Evolutionary conservation across 2,888 invertebrate genomes (phyloP).

Genomic region (Rhorus exstirpatorius): DNA sequence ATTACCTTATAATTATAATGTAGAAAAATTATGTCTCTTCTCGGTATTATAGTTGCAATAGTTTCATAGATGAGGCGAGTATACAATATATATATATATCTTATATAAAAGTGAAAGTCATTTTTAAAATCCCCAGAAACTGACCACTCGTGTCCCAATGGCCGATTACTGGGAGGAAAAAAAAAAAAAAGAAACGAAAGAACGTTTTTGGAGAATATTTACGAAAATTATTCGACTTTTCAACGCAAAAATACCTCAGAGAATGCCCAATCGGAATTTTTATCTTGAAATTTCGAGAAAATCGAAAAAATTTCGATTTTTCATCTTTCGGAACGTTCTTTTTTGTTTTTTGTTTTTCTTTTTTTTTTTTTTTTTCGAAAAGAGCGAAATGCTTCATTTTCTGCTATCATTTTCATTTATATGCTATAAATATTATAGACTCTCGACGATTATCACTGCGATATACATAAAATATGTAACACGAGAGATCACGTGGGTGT

Average conservation of each 20-base stretch:
- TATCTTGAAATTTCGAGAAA: too few relatives aligned
- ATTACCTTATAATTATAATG: conserved; percentile 62
- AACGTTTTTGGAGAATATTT: neutral
- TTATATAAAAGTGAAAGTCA: conserved; percentile 13
- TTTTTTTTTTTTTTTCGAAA: neutral
- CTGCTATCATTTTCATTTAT: conserved; percentile 4
- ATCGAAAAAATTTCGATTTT: too few relatives aligned
- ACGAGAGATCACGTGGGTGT: conserved; percentile 52
- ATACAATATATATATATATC: conserved; percentile 47
- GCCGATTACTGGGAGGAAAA: neutral
- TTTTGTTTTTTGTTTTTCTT: neutral
- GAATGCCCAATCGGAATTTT: too few relatives aligned
- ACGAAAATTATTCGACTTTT: too few relatives aligned
- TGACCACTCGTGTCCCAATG: neutral
- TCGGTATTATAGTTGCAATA: conserved; percentile 55
- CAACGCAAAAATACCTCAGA: too few relatives aligned
- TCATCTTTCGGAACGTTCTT: too few relatives aligned
- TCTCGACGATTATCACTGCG: conserved; percentile 63
- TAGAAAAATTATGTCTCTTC: conserved; percentile 68
- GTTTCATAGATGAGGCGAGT: conserved; percentile 53
- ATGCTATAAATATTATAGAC: conserved; percentile 65
- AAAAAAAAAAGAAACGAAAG: too few relatives aligned
- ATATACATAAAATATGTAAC: conserved; percentile 55
- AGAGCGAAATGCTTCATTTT: neutral
- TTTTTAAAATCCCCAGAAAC: neutral